These are phyloP conservation scores for Ceuthmochares aereus DNA, from an alignment of 2,113 vertebrate species.

Conservation along the genomic window DNA sequence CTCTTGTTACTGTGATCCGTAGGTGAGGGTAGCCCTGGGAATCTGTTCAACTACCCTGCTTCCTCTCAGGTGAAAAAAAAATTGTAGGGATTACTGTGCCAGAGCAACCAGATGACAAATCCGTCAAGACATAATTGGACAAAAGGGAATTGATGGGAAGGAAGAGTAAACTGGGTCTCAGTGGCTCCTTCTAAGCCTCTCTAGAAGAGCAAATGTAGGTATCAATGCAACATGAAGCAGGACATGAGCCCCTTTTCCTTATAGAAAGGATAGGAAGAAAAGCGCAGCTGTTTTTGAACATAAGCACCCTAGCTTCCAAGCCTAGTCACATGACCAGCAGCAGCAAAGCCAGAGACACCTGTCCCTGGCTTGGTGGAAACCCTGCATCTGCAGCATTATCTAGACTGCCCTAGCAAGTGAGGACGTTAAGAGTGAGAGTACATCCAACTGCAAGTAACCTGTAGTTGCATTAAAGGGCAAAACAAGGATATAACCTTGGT, in stretches of 20 bases:
- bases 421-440: background rate
- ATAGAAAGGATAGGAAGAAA: background rate
- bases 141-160: background rate
- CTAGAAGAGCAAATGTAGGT: background rate
- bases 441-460: background rate
- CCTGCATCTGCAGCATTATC: background rate
- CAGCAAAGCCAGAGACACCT: background rate
- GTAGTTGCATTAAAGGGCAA: background rate
- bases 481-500: background rate
- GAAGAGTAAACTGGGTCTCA: background rate
- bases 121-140: background rate
- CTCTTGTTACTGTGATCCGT: background rate
- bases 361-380: background rate
- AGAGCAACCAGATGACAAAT: background rate
- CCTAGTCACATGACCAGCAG: fast-evolving
- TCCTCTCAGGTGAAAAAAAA: background rate
- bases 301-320: background rate
- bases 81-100: background rate
- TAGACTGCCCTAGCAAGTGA: background rate
- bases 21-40: background rate
- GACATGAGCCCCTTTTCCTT: fast-evolving
- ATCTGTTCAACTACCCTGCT: background rate
- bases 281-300: background rate
- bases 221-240: background rate
- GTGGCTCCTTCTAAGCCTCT: background rate